A percentile compares a stretch with the other conserved stretches of the same genome.
phyloP scores from a whole-genome alignment of 2,797 vertebrate species.

The Morelia viridis region DNA sequence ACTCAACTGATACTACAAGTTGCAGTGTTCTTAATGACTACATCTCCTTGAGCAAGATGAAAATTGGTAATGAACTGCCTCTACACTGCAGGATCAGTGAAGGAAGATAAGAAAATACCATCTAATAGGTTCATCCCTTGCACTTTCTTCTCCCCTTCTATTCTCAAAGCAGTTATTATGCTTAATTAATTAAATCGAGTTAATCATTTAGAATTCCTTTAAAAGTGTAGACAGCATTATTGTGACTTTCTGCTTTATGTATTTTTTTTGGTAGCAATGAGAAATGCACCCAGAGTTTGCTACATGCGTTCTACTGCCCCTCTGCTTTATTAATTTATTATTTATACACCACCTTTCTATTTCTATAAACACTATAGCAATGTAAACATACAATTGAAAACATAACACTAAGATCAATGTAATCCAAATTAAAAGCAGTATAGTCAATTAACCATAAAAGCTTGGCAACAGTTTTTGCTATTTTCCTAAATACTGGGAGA shows the following conservation, averaged over 20 bases:
- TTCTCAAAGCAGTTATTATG: not conserved
- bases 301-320: not conserved
- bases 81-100: not conserved
- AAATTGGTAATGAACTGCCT: not conserved
- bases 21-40: not conserved
- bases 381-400: not conserved
- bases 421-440: not conserved
- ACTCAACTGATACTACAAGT: not conserved
- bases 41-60: not conserved
- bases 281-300: not conserved
- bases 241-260: not conserved
- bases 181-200: not conserved
- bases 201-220: conserved; percentile 4
- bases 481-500: not conserved
- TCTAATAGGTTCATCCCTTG: not conserved
- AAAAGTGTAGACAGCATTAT: not conserved
- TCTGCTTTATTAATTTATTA: not conserved
- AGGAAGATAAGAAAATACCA: not conserved
- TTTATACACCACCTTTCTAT: not conserved
- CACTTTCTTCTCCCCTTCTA: not conserved
- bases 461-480: not conserved
- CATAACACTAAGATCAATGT: not conserved
- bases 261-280: not conserved
- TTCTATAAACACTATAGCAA: not conserved
- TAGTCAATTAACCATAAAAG: not conserved